Conservation (phyloP, 2,113 vertebrate species). For the Tachuris rubrigastra region DNA sequence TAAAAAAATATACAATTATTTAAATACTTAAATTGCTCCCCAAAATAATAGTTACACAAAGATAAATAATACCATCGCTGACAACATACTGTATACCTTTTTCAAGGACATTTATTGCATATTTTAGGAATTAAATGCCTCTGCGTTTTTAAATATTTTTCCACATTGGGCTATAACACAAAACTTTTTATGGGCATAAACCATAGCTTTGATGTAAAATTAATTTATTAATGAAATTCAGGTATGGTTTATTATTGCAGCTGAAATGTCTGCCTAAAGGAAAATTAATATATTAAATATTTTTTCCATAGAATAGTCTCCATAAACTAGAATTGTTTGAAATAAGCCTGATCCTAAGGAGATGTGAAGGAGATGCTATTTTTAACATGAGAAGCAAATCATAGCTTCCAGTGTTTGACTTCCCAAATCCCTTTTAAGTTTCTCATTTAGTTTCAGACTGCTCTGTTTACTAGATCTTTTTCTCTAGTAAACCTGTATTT, state of each 20-base stretch:
- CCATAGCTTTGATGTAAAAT: constrained; percentile 4
- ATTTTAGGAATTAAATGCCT: constrained; percentile 29
- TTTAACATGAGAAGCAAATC: constrained; percentile 68
- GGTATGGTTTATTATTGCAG: constrained; percentile 27
- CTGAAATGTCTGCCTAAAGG: constrained; percentile 25
- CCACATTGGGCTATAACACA: not conserved
- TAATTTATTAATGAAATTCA: not conserved
- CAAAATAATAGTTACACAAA: not conserved
- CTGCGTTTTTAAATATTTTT: constrained; percentile 4
- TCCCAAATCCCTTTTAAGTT: constrained; percentile 71
- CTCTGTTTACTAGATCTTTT: constrained; percentile 71
- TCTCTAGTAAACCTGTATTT: constrained; percentile 58
- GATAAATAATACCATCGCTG: not conserved
- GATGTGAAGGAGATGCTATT: constrained; percentile 59
- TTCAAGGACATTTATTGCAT: not conserved
- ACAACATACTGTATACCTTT: not conserved
- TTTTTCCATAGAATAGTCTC: constrained; percentile 17
- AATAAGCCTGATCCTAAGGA: constrained; percentile 48
- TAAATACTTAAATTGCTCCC: not conserved
- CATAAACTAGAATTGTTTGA: constrained; percentile 59
- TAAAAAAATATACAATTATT: not conserved
- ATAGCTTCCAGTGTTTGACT: constrained; percentile 71
- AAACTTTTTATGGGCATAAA: not conserved
- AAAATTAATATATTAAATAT: constrained; percentile 40
- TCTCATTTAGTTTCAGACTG: constrained; percentile 60